Evolutionary conservation across 2,113 vertebrate genomes (phyloP).

Genomic region (Oxyruncus cristatus): DNA sequence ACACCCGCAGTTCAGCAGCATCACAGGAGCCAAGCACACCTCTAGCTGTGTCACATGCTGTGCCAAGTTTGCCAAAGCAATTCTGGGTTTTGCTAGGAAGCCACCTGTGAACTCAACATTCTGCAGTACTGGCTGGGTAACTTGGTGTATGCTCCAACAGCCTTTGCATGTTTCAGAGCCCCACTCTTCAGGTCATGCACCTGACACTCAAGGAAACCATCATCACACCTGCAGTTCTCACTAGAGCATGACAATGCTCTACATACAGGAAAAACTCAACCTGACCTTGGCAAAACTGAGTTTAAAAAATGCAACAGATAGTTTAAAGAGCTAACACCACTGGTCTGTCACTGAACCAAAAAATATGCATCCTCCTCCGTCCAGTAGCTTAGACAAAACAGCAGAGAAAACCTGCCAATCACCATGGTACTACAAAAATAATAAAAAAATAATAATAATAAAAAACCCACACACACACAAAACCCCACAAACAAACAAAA

Average conservation of each 20-base stretch:
- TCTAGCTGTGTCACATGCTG: background rate
- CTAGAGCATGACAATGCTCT: background rate
- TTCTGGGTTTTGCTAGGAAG: background rate
- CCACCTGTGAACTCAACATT: background rate
- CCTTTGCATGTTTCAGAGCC: background rate
- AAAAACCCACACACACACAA: background rate
- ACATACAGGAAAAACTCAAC: background rate
- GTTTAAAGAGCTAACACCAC: background rate
- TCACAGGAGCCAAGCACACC: background rate
- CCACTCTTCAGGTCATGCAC: rapidly evolving
- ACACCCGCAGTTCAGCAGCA: background rate
- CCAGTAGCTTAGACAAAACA: background rate
- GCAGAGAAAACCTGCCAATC: background rate
- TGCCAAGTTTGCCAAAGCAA: background rate
- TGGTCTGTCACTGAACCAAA: background rate
- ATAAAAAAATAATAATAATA: background rate
- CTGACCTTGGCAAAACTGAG: background rate
- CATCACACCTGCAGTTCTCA: background rate
- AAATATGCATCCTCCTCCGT: background rate
- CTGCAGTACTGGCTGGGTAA: background rate
- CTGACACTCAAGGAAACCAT: background rate
- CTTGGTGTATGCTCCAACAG: background rate
- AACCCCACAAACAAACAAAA: too few relatives aligned
- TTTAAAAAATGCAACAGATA: background rate
- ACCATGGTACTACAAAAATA: background rate